Base-by-base conservation (phyloP, 2,113 vertebrate species). In the Pheucticus melanocephalus region DNA sequence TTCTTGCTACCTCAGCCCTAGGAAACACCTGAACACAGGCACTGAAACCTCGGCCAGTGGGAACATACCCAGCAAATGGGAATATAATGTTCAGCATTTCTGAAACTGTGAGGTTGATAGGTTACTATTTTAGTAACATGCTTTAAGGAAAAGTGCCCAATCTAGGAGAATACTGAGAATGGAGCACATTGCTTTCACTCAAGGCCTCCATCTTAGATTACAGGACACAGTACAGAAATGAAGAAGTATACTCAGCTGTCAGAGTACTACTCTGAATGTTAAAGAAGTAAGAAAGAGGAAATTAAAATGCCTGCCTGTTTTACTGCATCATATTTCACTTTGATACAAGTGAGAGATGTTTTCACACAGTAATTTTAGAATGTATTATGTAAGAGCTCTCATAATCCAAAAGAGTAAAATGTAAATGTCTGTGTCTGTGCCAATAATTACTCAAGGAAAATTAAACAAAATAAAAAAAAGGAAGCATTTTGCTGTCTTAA, bases 281-380 rank as follows among this genome's bases (percentile, higher is more conserved):
- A 84, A 76, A 78, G 53, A 96, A 94, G 65, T 45, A 61, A 89
- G 48, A 75, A 94, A 82, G 40, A 89, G 23, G 37, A 84, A 92
- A 91, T 54, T 61, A 87, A 85, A 75, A 87, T 69, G 78, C 61
- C 70, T 88, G 44, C 64, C 82, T 79, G 47, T 70, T 96, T 90
- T 86, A 85, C 47, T 70, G 90, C 68, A 80, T 85, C 13, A 0
- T 77, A 82, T 92, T 95, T 93, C 85, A 85, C 54, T 91, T 87
- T 54, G 6, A 76, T 85, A 11, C 56, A 86, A 88, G 65, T 6
- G 5, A 82, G 81, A 91, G 54, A 76, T 80, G 70, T 75, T 94
- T 87, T 92, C 94, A 93, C 88, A 88, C 15, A 90, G 63, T 79
- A 75, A 96, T 94, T 96, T 93, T 65, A 76, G 82, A 88, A 68